A percentile compares a stretch with the other conserved stretches of the same genome.
Evolutionary conservation across 2,888 invertebrate genomes (phyloP).

Genomic region (Stenchaetothrips biformis): DNA sequence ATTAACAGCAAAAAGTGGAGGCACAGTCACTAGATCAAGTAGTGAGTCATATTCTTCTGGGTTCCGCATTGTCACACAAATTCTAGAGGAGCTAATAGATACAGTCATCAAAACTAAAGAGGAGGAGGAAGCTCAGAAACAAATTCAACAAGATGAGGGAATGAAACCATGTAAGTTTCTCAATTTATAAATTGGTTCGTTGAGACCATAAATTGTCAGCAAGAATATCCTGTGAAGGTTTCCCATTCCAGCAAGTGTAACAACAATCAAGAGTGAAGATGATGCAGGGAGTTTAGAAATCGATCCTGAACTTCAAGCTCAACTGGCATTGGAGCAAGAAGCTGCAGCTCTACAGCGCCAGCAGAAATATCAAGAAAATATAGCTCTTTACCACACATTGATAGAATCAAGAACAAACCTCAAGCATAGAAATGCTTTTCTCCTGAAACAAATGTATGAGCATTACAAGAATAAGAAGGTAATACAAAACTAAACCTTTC

Average conservation of each 20-base stretch:
- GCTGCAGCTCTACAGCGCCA: neutral
- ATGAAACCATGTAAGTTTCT: neutral
- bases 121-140: no score
- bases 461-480: slow-evolving; percentile 44
- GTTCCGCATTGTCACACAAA: neutral
- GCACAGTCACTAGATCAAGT: neutral
- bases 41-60: neutral
- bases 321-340: neutral
- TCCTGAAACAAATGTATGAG: slow-evolving; percentile 44
- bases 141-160: neutral
- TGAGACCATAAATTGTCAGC: neutral
- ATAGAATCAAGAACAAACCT: neutral
- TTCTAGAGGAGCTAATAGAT: neutral
- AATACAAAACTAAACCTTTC: slow-evolving; percentile 9
- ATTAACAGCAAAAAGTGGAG: neutral
- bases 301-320: neutral
- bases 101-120: neutral
- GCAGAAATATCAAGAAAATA: neutral
- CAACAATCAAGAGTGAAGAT: slow-evolving; percentile 1
- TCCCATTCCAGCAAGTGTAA: neutral
- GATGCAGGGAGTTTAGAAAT: neutral
- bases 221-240: neutral
- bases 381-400: neutral
- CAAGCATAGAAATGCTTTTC: slow-evolving; percentile 41
- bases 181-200: neutral